Percentiles rank a stretch among this genome's conserved stretches.
These are phyloP conservation scores for Ashinkailepas kermadecensis DNA, from an alignment of 2,888 invertebrate species.

Conservation along the genomic window DNA sequence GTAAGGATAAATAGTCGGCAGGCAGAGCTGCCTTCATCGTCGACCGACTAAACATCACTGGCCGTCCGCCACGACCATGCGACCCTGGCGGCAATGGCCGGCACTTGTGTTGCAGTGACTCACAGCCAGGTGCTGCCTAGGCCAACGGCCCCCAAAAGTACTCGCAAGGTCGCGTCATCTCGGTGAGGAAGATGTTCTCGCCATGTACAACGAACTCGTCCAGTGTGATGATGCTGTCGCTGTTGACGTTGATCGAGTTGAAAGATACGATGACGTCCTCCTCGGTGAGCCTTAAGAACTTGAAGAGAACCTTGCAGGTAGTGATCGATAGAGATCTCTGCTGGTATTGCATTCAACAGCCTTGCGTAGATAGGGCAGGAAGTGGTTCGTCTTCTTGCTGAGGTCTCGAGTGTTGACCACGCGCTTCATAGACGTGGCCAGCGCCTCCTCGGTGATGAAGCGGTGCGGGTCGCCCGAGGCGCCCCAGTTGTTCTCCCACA, in stretches of 20 bases:
- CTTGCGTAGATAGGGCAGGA: conserved; percentile 73
- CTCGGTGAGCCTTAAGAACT: conserved; percentile 64
- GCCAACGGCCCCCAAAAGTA: conserved; percentile 76
- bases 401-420: conserved; percentile 66
- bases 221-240: conserved; percentile 64
- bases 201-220: conserved; percentile 74
- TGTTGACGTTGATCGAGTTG: conserved; percentile 67
- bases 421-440: conserved; percentile 71
- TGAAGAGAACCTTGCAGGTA: conserved; percentile 66
- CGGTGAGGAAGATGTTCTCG: conserved; percentile 68
- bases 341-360: conserved; percentile 58
- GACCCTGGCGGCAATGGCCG: neutral
- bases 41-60: no score
- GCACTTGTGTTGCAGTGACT: neutral
- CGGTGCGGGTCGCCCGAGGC: conserved; percentile 66
- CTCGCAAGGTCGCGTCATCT: conserved; percentile 65
- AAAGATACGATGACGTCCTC: conserved; percentile 62
- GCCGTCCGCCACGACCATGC: no score
- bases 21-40: no score
- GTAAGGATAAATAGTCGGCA: no score
- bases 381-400: conserved; percentile 64
- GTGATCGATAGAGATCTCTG: conserved; percentile 68
- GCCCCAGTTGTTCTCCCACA: conserved; percentile 79
- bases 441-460: conserved; percentile 71
- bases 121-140: conserved; percentile 46